Percentiles rank a stretch among this genome's conserved stretches.
Conservation (phyloP, 2,888 invertebrate species). For the Listrodromus nycthemerus region DNA sequence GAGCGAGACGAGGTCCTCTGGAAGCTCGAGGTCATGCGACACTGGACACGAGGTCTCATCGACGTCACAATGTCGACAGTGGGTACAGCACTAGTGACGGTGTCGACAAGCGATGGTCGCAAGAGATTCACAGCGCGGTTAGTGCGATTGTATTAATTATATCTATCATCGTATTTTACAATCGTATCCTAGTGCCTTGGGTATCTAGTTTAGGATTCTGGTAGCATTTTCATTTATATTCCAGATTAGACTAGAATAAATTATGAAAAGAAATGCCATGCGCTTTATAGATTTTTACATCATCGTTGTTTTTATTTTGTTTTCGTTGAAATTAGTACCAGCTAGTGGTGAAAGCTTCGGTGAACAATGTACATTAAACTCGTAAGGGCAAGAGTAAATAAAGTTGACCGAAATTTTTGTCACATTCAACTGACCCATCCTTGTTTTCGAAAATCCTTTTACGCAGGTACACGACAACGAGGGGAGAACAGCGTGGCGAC, state of each 20-base stretch:
- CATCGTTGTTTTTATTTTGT: background rate
- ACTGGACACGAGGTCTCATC: constrained; percentile 85
- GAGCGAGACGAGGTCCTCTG: constrained; percentile 85
- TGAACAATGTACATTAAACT: constrained; percentile 30
- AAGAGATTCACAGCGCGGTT: constrained; percentile 87
- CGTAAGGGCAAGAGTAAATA: constrained; percentile 4
- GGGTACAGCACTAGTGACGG: constrained; percentile 96
- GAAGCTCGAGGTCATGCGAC: constrained; percentile 86
- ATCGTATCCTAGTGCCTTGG: constrained; percentile 47
- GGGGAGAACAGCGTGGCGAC: constrained; percentile 78
- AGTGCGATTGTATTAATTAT: constrained; percentile 74
- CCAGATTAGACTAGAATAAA: background rate
- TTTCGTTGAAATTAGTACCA: background rate
- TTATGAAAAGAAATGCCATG: background rate
- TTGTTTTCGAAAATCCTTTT: constrained; percentile 41
- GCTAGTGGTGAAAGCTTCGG: constrained; percentile 9
- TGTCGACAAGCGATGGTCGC: constrained; percentile 93
- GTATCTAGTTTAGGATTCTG: constrained; percentile 27
- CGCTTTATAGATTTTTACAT: constrained; percentile 15
- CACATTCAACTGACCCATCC: constrained; percentile 53
- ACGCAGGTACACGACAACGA: constrained; percentile 79
- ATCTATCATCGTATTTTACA: constrained; percentile 46
- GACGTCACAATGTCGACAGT: constrained; percentile 93
- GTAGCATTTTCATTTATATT: constrained; percentile 26
- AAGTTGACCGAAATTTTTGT: constrained; percentile 17